Evolutionary conservation across 2,888 invertebrate species (phyloP), one percentile per base, ranked within the genome.

Genomic region (Noctua janthe): DNA sequence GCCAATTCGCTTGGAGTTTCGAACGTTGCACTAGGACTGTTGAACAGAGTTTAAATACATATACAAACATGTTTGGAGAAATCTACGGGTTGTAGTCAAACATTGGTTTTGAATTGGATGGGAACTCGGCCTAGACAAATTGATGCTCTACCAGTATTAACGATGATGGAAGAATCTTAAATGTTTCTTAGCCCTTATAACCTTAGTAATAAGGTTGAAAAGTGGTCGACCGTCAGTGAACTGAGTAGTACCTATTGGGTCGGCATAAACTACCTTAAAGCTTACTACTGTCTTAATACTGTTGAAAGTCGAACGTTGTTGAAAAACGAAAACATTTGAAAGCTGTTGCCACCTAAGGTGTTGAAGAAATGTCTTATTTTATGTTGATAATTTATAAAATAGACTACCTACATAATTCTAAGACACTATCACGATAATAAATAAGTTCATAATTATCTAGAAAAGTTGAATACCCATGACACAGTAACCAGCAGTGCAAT

Each of bases 1-100:
- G 77, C 77, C 88, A 87, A 85, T 81, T 85, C 51, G 66, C 75
- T 85, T 77, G 62, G 29, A 87, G 73, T 74, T 86, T 66, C 67
- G 13, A 78, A 49, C 77, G 74, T 73, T 81, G 81, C 73, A 81
- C 70, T 80, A 20, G n/a, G 13, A 20, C n/a, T 74, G 66, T 47
- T 67, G 64, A 70, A 82, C 73, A 82, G 29, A 78, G 74, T 62
- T 54, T n/a, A n/a, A n/a, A 29, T 83, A 49, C 49, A 43, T 43
- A 54, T n/a, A 74, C 51, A 69, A 78, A 69, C 83, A 78, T 59
- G 49, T 51, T 72, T 0, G 35, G 13, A 43, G 70, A 54, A 35
- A 23, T 74, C n/a, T 66, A 62, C 29, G 43, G 43, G 71, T 54
- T 56, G 13, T 39, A 54, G 56, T 13, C 72, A 62, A 86, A 78